A percentile compares a stretch with the other conserved stretches of the same genome.
phyloP scores from a whole-genome alignment of 1,140 invertebrate genomes.

The Leptinotarsa undecemlineata region DNA sequence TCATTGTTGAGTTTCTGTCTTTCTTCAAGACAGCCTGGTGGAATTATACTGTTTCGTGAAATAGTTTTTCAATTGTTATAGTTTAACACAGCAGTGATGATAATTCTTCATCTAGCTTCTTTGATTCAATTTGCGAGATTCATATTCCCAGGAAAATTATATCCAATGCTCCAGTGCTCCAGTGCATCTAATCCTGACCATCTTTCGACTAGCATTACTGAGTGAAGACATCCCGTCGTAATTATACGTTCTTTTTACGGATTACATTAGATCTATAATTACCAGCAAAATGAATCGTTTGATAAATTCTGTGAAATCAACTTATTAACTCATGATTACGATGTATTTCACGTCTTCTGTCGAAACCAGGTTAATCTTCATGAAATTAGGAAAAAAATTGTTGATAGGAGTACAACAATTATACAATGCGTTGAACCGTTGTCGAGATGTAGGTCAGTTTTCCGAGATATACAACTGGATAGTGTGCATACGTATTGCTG shows the following conservation, averaged over 20 bases:
- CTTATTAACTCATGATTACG: slow-evolving; percentile 4
- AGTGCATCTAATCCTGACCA: neutral
- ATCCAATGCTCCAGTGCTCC: neutral
- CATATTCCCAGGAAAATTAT: neutral
- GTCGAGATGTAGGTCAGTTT: neutral
- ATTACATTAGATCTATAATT: neutral
- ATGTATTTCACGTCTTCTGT: slow-evolving; percentile 2
- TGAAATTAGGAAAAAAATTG: neutral
- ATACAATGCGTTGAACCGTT: neutral
- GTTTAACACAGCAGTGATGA: too few species aligned
- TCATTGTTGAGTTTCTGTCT: too few species aligned
- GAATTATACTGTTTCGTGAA: too few species aligned
- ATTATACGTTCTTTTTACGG: neutral
- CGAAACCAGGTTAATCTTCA: slow-evolving; percentile 5
- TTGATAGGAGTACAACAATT: neutral
- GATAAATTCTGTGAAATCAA: neutral
- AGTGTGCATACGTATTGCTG: neutral
- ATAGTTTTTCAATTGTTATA: too few species aligned
- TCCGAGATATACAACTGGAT: neutral
- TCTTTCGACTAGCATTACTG: neutral
- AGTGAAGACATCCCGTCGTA: neutral
- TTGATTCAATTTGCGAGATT: neutral
- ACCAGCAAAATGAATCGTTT: slow-evolving; percentile 3
- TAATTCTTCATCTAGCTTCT: too few species aligned
- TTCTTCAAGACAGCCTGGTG: too few species aligned